Evolutionary conservation across 2,888 invertebrate species (phyloP), one percentile per base, ranked within the genome.

Genomic region (Heliconius ismenius): DNA sequence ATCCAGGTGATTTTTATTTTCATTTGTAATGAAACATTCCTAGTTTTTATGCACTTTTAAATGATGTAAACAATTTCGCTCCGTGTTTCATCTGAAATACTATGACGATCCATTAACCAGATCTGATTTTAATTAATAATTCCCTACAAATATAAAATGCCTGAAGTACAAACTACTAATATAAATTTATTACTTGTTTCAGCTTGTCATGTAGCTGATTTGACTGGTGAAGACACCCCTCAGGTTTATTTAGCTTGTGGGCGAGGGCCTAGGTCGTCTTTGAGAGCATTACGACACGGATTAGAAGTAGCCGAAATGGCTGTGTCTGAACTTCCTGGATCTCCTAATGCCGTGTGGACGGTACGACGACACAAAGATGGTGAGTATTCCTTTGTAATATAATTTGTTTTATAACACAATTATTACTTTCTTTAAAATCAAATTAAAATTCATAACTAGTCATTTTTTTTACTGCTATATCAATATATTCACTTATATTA

Each of bases 261-360:
- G 0, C 95, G 99, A 79, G 99, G 99, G 0, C 97, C 99, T 0
- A 95, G 99, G 67, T 99, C 99, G 0, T 97, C 99, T 0, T 90
- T 99, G 67, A 95, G 98, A 85, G 98, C 99, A 0, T 92, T 99
- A 15, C 95, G 99, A 36, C 99, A 99, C 91, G 99, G 99, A 83
- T 95, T 99, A 73, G 99, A 99, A 95, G 99, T 99, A 2, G 98
- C 99, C 0, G 99, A 99, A 93, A 99, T 99, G 99, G 99, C 99
- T 78, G 99, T 99, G 4, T 99, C 99, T 36, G 99, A 99, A 91
- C 94, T 99, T 83, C 99, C 99, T n/a, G 99, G 99, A 87, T 99
- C 98, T 87, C 99, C 99, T 3, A 99, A 99, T 94, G 99, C 99
- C 84, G 99, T 99, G 3, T 99, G 99, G 99, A 99, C 99, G 49